These are phyloP conservation scores for Perognathus longimembris DNA, from an alignment of 2,113 vertebrate genomes.

Conservation along the genomic window DNA sequence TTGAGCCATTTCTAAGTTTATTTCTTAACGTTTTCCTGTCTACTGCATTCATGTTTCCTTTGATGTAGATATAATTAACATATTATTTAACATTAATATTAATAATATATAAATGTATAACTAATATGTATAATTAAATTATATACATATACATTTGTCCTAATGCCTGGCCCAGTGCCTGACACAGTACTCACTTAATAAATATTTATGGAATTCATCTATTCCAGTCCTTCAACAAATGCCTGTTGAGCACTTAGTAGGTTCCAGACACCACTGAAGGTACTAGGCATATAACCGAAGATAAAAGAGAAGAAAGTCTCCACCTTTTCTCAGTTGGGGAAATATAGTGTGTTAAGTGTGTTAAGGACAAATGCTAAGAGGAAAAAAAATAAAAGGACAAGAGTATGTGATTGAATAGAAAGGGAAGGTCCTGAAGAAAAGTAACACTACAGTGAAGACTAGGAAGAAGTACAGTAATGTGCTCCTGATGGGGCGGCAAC, in stretches of 20 bases:
- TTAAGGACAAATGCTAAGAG: background rate
- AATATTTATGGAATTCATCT: conserved; percentile 30
- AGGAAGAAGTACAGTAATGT: background rate
- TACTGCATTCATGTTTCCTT: no score
- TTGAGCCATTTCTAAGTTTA: background rate
- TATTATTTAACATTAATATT: no score
- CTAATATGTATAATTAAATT: no score
- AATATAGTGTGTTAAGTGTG: background rate
- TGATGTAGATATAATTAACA: no score
- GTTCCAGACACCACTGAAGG: background rate
- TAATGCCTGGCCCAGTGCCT: background rate
- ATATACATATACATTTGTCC: no score
- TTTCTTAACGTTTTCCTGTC: background rate
- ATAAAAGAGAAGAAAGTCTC: background rate
- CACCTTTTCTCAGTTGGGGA: background rate
- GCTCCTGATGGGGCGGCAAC: no score
- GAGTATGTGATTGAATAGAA: background rate
- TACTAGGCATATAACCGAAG: background rate
- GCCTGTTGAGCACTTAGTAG: background rate
- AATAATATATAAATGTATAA: no score
- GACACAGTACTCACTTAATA: background rate
- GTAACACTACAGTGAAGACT: background rate
- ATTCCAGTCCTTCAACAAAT: background rate
- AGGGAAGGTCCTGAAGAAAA: background rate
- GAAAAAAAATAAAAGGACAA: background rate